Percentiles rank a stretch among this genome's conserved stretches.
These are phyloP conservation scores for Xenopus petersii DNA, from an alignment of 2,797 vertebrate genomes.

Conservation along the genomic window DNA sequence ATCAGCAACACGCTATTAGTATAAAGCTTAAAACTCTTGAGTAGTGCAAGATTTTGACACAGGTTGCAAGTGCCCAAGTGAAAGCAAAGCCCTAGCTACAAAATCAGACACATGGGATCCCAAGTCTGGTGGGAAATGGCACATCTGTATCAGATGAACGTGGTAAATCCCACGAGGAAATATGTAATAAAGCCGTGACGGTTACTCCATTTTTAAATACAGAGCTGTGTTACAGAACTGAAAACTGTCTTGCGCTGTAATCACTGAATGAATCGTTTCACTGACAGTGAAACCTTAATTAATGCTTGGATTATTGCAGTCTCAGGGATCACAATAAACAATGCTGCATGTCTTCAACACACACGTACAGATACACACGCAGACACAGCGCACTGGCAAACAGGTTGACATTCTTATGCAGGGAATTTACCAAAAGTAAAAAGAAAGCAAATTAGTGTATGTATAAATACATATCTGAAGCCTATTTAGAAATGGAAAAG, in stretches of 20 bases:
- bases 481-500: too few relatives aligned
- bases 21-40: neutral
- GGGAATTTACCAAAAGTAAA: too few relatives aligned
- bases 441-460: too few relatives aligned
- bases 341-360: neutral
- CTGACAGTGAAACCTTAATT: neutral
- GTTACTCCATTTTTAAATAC: neutral
- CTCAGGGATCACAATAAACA: neutral
- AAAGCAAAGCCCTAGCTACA: neutral
- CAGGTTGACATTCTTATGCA: too few relatives aligned
- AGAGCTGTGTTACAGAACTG: neutral
- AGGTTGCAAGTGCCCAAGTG: neutral
- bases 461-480: too few relatives aligned
- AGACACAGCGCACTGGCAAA: too few relatives aligned
- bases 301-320: neutral
- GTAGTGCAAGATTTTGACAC: neutral
- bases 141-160: neutral
- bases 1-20: too few relatives aligned
- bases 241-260: neutral
- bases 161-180: conserved; percentile 6
- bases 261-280: neutral
- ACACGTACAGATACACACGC: too few relatives aligned
- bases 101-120: neutral
- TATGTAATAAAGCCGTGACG: neutral
- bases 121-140: neutral